phyloP scores from a whole-genome alignment of 2,113 vertebrate species.

The Rousettus leschenaultii region DNA sequence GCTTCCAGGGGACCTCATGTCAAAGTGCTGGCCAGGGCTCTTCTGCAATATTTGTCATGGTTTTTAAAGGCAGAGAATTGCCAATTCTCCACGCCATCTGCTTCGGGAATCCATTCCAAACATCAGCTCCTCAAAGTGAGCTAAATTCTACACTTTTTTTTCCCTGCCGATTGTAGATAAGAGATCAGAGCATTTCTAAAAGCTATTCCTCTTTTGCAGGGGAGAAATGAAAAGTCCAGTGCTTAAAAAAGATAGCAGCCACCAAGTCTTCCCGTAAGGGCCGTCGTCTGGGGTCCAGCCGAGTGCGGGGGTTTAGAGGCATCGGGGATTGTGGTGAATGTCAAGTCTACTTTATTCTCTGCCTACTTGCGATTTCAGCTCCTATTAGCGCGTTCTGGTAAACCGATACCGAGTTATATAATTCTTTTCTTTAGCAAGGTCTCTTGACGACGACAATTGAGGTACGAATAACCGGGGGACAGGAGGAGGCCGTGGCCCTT shows the following conservation, averaged over 20 bases:
- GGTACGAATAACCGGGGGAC: neutral
- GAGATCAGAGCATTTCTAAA: slow-evolving; percentile 44
- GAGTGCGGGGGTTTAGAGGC: too few species aligned
- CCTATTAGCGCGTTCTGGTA: neutral
- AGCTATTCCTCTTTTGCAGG: neutral
- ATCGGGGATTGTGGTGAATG: neutral
- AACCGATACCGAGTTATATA: neutral
- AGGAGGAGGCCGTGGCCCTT: slow-evolving; percentile 4
- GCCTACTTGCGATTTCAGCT: neutral
- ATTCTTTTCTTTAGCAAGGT: slow-evolving; percentile 30
- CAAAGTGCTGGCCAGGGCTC: neutral
- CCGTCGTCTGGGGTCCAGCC: neutral
- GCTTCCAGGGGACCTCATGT: neutral
- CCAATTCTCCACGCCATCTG: neutral
- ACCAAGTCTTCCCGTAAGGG: neutral
- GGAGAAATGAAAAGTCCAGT: neutral
- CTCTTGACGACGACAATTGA: slow-evolving; percentile 28
- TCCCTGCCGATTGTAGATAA: slow-evolving; percentile 28
- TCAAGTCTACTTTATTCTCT: neutral
- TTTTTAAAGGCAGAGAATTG: neutral
- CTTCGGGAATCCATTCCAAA: slow-evolving; percentile 20
- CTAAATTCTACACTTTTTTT: slow-evolving; percentile 34
- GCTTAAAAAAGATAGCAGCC: neutral
- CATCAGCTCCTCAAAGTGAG: slow-evolving; percentile 13
- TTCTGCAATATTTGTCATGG: neutral